A percentile compares a stretch with the other conserved stretches of the same genome.
Conservation (phyloP, 2,797 vertebrate species). For the Rhabdophis nuchalis region DNA sequence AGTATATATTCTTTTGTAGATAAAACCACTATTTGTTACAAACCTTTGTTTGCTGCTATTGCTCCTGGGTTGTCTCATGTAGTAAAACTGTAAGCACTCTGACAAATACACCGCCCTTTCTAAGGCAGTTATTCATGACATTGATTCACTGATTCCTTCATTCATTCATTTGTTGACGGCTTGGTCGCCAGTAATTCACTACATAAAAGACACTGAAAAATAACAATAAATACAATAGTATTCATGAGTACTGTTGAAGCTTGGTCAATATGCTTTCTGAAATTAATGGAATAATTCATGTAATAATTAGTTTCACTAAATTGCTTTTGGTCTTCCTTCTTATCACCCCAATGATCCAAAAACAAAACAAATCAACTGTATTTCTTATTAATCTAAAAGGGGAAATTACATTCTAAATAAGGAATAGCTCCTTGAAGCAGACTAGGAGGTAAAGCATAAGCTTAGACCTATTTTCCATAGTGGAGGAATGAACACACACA, state of each 20-base stretch:
- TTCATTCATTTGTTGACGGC: not conserved
- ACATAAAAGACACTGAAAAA: not conserved
- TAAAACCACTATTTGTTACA: too few species aligned
- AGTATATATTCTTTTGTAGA: too few species aligned
- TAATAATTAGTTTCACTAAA: not conserved
- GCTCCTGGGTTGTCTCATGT: too few species aligned
- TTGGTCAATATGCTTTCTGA: not conserved
- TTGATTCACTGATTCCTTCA: not conserved
- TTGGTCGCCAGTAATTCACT: not conserved
- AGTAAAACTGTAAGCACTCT: too few species aligned
- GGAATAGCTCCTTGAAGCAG: not conserved
- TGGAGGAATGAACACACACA: not conserved
- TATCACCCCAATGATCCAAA: not conserved
- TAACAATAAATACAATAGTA: not conserved
- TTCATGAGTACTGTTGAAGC: not conserved
- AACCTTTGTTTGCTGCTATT: too few species aligned
- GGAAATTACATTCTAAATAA: not conserved
- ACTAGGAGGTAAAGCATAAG: not conserved
- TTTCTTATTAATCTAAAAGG: not conserved
- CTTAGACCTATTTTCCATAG: not conserved
- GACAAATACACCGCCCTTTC: not conserved
- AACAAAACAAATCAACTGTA: not conserved
- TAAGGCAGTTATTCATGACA: not conserved
- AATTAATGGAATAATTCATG: not conserved
- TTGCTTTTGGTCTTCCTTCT: not conserved